These are phyloP conservation scores for Burhinus bistriatus DNA, from an alignment of 2,113 vertebrate species.

Conservation along the genomic window DNA sequence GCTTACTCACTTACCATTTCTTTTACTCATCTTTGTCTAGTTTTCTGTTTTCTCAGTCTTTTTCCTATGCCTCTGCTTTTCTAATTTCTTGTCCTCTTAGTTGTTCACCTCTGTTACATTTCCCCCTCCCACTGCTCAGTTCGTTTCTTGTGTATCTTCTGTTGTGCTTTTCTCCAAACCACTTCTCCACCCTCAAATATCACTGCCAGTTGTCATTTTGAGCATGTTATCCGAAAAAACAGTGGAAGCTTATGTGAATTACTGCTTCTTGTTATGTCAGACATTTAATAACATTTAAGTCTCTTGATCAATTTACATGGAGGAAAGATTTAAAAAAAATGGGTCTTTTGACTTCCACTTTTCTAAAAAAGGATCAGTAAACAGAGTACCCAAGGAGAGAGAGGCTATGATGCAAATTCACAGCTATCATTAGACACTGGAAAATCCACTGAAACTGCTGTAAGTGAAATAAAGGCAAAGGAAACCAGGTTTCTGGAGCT, in stretches of 20 bases:
- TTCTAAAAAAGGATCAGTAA: background rate
- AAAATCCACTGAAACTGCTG: background rate
- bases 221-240: background rate
- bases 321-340: background rate
- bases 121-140: rapidly evolving
- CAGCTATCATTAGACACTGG: background rate
- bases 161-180: background rate
- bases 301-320: background rate
- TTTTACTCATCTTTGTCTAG: background rate
- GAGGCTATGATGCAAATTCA: background rate
- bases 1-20: background rate
- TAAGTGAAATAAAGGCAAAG: background rate
- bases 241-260: background rate
- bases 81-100: background rate
- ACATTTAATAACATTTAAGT: background rate
- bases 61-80: background rate
- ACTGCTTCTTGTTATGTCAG: background rate
- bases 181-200: background rate
- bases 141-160: background rate
- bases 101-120: background rate
- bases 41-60: background rate
- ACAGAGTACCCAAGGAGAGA: background rate
- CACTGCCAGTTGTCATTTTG: background rate
- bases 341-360: background rate
- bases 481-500: background rate